phyloP scores from a whole-genome alignment of 2,888 invertebrate species.

The Malthinus flaveolus region DNA sequence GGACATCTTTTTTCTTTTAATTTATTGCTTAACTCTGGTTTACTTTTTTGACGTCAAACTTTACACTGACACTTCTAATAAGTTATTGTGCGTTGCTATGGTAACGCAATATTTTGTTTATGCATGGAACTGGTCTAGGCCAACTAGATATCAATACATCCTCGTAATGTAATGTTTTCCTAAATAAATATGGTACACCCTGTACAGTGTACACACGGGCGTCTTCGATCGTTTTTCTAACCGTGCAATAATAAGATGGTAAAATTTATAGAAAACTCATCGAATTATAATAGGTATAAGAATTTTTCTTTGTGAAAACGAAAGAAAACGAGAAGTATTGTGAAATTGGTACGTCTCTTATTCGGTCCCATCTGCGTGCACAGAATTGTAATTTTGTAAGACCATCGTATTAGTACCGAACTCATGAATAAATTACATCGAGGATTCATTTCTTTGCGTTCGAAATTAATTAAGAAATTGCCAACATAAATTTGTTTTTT shows the following conservation, averaged over 20 bases:
- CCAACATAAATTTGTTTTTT: constrained; percentile 13
- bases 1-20: no score
- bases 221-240: no score
- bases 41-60: no score
- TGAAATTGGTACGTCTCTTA: constrained; percentile 19
- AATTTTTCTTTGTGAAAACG: constrained; percentile 6
- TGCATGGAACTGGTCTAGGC: no score
- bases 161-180: no score
- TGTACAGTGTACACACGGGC: no score
- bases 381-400: constrained; percentile 23
- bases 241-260: constrained; percentile 24
- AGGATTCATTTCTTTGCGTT: constrained; percentile 19
- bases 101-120: no score
- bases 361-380: constrained; percentile 24
- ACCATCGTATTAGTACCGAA: constrained; percentile 20
- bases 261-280: constrained; percentile 16
- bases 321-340: constrained; percentile 11
- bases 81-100: no score
- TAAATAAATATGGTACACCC: no score
- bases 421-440: constrained; percentile 27
- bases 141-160: no score
- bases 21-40: no score
- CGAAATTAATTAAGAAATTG: constrained; percentile 19
- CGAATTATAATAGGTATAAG: constrained; percentile 24
- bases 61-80: no score